Evolutionary conservation across 2,113 vertebrate genomes (phyloP), one percentile per base, ranked within the genome.

Genomic region (Monopterus albus): DNA sequence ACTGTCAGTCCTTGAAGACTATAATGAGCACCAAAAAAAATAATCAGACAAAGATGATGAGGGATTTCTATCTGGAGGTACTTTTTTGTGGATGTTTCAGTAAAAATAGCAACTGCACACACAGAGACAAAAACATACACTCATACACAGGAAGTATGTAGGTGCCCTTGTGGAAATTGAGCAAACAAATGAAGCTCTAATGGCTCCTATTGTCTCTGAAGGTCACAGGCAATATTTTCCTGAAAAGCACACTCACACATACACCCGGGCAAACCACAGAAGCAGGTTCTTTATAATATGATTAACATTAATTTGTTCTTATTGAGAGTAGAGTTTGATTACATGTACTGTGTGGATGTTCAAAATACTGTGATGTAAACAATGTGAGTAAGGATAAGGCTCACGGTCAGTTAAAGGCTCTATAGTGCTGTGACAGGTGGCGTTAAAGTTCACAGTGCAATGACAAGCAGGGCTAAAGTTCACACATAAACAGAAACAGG

Each of bases 131-230:
- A 72, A 46, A 57, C 46, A 72, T 12, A 59, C 35, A 74, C 38
- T 35, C 67, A 67, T 20, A 71, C 67, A 69, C 15, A 57, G n/a
- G 42, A 78, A 75, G 50, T 75, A 62, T 14, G 20, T 62, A 77
- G 79, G 72, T 86, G 79, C 59, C 81, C 83, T 84, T 86, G 72
- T 9, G 0, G 65, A 83, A 82, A 85, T 82, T 59, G 29, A 81
- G 72, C 57, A 66, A 76, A 62, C 35, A 78, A 84, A 79, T 62
- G 42, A 67, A 46, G 51, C 58, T 40, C 53, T 72, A 58, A 82
- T 83, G 64, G 78, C 61, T 67, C 42, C 77, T 69, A 75, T 38
- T 67, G 70, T 69, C 57, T 75, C 46, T 81, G 79, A 76, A 62
- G 20, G 50, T 62, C 28, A 61, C 5, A 25, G 35, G 38, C 39